Conservation (phyloP, 2,888 invertebrate species). For the Cantharis rustica region DNA sequence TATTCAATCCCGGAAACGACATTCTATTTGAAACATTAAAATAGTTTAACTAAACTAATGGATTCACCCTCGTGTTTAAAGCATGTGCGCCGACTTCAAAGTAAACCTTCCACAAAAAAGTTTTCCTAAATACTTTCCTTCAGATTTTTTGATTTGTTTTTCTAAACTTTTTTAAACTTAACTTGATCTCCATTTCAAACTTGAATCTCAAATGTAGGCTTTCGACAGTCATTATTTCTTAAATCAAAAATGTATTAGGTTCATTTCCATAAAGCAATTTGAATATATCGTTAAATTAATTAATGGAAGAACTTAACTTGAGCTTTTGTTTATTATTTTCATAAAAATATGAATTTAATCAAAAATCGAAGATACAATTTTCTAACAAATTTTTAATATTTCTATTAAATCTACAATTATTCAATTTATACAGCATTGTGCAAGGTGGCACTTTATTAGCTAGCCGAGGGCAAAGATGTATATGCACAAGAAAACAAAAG, state of each 20-base stretch:
- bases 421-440: too few relatives aligned
- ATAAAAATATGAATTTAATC: too few relatives aligned
- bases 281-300: background rate
- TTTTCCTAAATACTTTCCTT: background rate
- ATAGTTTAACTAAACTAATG: constrained; percentile 14
- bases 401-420: too few relatives aligned
- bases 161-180: background rate
- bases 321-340: too few relatives aligned
- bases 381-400: too few relatives aligned
- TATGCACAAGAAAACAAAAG: too few relatives aligned
- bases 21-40: constrained; percentile 18
- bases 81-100: background rate
- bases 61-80: constrained; percentile 7
- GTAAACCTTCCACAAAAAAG: background rate
- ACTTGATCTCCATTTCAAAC: background rate
- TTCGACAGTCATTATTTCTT: background rate
- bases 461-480: too few relatives aligned
- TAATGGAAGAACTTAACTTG: too few relatives aligned
- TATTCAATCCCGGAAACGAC: constrained; percentile 19
- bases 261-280: background rate
- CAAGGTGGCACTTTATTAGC: too few relatives aligned
- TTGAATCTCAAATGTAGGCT: background rate
- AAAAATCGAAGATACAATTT: too few relatives aligned
- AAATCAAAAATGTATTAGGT: background rate
- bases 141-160: background rate